Conservation (phyloP, 2,113 vertebrate genomes). For the Oryctolagus cuniculus region DNA sequence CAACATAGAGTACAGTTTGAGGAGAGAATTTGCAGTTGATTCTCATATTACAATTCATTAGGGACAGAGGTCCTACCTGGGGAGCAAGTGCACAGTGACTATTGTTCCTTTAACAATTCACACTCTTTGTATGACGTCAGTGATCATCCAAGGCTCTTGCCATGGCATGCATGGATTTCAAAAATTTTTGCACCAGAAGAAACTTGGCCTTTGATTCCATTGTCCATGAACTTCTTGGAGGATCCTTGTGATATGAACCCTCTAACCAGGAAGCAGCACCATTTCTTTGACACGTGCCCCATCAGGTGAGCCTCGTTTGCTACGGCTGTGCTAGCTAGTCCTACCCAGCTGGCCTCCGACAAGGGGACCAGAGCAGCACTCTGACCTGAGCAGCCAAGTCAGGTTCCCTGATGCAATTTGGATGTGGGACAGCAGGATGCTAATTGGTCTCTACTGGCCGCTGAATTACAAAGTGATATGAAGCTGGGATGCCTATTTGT, state of each 20-base stretch:
- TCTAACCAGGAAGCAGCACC: not conserved
- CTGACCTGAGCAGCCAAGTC: not conserved
- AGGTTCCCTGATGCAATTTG: accelerated
- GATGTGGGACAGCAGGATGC: not conserved
- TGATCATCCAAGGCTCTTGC: too few relatives aligned
- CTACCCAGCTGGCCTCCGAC: not conserved
- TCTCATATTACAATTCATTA: too few relatives aligned
- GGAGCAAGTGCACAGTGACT: too few relatives aligned
- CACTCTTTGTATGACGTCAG: too few relatives aligned
- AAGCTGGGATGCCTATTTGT: not conserved
- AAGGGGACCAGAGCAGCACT: not conserved
- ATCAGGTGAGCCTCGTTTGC: not conserved
- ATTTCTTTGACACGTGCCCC: not conserved
- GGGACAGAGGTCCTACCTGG: too few relatives aligned
- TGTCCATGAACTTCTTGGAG: too few relatives aligned
- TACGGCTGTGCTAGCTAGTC: not conserved
- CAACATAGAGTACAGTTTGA: too few relatives aligned
- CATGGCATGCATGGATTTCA: too few relatives aligned
- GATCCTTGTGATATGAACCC: not conserved
- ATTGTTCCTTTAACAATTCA: too few relatives aligned
- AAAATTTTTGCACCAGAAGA: too few relatives aligned
- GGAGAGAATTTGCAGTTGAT: too few relatives aligned
- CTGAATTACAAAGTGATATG: not conserved
- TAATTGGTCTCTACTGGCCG: not conserved
- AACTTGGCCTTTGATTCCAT: too few relatives aligned